Percentiles rank a stretch among this genome's conserved stretches.
Evolutionary conservation across 2,888 invertebrate genomes (phyloP).

Genomic region (Amiota mariae): DNA sequence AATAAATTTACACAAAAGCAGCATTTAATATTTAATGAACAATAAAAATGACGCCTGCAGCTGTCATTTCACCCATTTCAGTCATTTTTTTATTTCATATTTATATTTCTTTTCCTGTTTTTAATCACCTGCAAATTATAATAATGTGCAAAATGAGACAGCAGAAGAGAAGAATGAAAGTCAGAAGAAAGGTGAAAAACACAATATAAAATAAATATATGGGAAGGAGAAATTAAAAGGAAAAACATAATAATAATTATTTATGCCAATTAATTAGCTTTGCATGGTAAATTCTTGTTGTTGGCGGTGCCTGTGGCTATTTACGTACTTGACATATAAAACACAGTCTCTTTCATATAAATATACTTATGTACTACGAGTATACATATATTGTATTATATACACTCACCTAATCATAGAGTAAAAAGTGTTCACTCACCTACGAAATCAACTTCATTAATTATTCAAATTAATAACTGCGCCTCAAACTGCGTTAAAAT

Average conservation of each 20-base stretch:
- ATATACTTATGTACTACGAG: no score
- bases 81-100: neutral
- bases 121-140: conserved; percentile 6
- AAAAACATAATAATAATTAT: neutral
- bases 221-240: neutral
- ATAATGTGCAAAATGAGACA: no score
- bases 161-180: no score
- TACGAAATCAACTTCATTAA: neutral
- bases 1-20: neutral
- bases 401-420: neutral
- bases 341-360: neutral
- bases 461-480: conserved; percentile 28
- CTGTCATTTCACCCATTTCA: neutral
- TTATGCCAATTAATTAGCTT: conserved; percentile 42
- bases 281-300: neutral
- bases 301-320: conserved; percentile 2
- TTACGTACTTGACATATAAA: conserved; percentile 21
- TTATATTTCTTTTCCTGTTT: neutral
- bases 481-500: conserved; percentile 7
- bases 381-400: neutral
- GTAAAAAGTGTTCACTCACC: conserved; percentile 8
- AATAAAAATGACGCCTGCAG: conserved; percentile 4
- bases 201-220: neutral
- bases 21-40: neutral
- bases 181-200: neutral